Evolutionary conservation across 1,140 invertebrate genomes (phyloP), one percentile per base, ranked within the genome.

Genomic region (Zaprionus africanus): DNA sequence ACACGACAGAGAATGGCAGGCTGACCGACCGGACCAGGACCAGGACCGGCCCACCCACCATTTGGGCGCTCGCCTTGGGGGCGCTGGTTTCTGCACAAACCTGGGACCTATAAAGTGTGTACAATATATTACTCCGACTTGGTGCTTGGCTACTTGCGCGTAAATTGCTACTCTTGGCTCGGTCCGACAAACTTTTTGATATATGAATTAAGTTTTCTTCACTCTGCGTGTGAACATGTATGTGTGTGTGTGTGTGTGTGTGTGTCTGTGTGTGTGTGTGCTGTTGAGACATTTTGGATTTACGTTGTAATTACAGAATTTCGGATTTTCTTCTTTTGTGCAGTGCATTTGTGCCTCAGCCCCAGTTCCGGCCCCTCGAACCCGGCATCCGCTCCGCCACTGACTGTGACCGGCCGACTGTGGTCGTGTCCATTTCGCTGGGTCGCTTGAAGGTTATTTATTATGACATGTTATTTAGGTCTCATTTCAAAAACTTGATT

Each of bases 401-500:
- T 17, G n/a, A 11, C 13, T 19, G 13, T 26, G 22, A n/a, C 22
- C 34, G 71, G 59, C 67, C 56, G 26, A 59, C 69, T 75, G 76
- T 69, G 64, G 68, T 71, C 75, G 69, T 67, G 70, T 74, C 79
- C 75, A 76, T 69, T 81, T 62, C 81, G 81, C 81, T 77, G 85
- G 84, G 84, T 88, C 85, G 85, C 85, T 88, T 88, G 85, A 88
- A 88, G 85, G 85, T 88, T 88, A 88, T 88, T 88, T 88, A 88
- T 88, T 88, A 88, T 88, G 85, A 88, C 85, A 88, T 88, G 85
- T 88, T 88, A 90, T 88, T 88, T 88, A 90, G 85, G 85, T 88
- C 84, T 88, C 85, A 90, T 88, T 88, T 88, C 85, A 88, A 88
- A 87, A 88, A 88, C 81, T 88, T 88, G 85, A 88, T 88, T 88